phyloP scores from a whole-genome alignment of 2,797 vertebrate species.

The Pseudomugil tenellus region DNA sequence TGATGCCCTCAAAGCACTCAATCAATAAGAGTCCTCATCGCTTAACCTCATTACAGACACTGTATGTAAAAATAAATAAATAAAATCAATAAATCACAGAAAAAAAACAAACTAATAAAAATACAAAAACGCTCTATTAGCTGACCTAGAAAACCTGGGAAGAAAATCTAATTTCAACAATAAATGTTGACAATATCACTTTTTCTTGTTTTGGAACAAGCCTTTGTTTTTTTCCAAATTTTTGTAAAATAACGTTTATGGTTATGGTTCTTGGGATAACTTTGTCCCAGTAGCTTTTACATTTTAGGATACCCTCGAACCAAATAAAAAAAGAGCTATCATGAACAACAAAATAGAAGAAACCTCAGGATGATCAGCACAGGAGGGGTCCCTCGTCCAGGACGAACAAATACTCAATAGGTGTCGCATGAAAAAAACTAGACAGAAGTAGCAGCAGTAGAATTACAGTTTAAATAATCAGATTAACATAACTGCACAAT shows the following conservation, averaged over 20 bases:
- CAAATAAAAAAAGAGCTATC: slow-evolving; percentile 1
- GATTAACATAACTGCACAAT: slow-evolving; percentile 3
- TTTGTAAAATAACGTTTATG: not conserved
- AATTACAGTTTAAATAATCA: slow-evolving; percentile 24
- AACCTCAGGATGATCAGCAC: slow-evolving; percentile 29
- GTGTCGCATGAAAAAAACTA: slow-evolving; percentile 28
- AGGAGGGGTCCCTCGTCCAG: slow-evolving; percentile 10
- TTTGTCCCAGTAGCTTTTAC: not conserved
- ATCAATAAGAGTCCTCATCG: not conserved
- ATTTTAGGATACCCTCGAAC: not conserved
- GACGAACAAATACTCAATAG: slow-evolving; percentile 29
- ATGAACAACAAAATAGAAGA: slow-evolving; percentile 33
- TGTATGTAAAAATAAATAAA: not conserved
- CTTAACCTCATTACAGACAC: not conserved
- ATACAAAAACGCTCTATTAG: slow-evolving; percentile 2
- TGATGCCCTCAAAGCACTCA: slow-evolving; percentile 19
- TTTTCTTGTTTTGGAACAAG: not conserved
- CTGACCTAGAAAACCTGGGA: not conserved
- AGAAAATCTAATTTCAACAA: not conserved
- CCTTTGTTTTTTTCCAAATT: not conserved
- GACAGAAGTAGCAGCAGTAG: slow-evolving; percentile 30
- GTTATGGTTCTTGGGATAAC: not conserved
- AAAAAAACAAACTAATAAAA: no score
- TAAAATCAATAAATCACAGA: not conserved
- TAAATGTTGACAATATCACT: not conserved